Conservation (phyloP, 2,113 vertebrate genomes). For the Mustelus asterias region DNA sequence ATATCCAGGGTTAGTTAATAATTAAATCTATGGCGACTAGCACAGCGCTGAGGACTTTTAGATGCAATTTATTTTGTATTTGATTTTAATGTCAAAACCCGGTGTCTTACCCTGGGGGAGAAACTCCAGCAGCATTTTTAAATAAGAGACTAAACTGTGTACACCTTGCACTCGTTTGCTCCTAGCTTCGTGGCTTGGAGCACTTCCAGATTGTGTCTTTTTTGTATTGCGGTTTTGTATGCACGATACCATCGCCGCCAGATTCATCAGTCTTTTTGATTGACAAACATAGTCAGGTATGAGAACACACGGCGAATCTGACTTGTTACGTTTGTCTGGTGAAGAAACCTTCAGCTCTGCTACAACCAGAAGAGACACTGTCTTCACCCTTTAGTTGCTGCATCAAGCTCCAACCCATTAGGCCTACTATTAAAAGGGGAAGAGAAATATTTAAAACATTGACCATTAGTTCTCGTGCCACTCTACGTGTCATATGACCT, state of each 20-base stretch:
- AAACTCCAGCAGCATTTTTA: constrained; percentile 45
- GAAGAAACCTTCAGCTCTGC: neutral
- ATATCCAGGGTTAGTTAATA: constrained; percentile 22
- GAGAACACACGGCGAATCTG: constrained; percentile 69
- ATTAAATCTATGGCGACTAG: constrained; percentile 1
- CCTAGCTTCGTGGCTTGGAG: constrained; percentile 84
- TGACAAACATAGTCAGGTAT: constrained; percentile 80
- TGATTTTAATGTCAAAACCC: constrained; percentile 12
- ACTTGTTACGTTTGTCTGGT: neutral
- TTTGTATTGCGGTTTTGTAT: constrained; percentile 71
- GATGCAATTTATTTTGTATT: constrained; percentile 1
- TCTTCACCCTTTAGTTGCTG: neutral
- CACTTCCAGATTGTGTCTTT: constrained; percentile 62
- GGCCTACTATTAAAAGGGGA: neutral
- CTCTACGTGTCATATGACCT: neutral
- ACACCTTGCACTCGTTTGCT: constrained; percentile 51
- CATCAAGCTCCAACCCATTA: neutral
- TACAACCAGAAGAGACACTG: neutral
- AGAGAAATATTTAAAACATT: neutral
- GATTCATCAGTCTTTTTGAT: constrained; percentile 64
- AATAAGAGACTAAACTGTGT: constrained; percentile 43
- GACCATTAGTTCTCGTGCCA: neutral
- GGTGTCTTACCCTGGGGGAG: constrained; percentile 48
- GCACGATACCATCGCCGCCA: constrained; percentile 67
- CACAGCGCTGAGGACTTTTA: neutral